These are phyloP conservation scores for Orbicella faveolata DNA, from an alignment of 64 coral and sea anemone species.

Conservation along the genomic window DNA sequence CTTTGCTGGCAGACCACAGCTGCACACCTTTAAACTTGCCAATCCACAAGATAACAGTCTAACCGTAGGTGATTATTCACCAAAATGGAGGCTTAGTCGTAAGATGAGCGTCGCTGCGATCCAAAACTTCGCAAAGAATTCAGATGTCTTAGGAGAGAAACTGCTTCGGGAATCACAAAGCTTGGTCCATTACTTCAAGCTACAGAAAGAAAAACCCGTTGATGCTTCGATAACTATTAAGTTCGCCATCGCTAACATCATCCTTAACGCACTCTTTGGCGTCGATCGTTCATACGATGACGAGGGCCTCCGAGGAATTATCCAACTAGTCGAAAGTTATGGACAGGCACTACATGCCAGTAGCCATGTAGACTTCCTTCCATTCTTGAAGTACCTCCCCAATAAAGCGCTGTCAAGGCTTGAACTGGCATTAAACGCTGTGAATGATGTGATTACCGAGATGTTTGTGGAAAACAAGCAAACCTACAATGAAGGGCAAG, in stretches of 20 bases:
- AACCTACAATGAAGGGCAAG: background rate
- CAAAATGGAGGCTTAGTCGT: background rate
- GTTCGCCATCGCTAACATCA: conserved; percentile 11
- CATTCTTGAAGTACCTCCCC: conserved; percentile 16
- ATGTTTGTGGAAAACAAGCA: conserved; percentile 19
- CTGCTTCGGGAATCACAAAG: conserved; percentile 8
- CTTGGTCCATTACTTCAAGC: conserved; percentile 6
- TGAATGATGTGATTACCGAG: background rate
- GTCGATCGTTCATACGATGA: conserved; percentile 20
- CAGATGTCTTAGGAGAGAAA: background rate
- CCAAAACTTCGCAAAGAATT: background rate
- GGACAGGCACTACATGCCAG: background rate
- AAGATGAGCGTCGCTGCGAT: conserved; percentile 10
- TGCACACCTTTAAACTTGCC: conserved; percentile 11
- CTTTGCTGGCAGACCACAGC: conserved; percentile 29
- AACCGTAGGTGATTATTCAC: background rate
- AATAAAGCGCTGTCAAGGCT: background rate
- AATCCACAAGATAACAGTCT: conserved; percentile 18
- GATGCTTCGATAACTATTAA: background rate
- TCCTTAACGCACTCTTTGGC: conserved; percentile 23
- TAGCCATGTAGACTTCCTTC: conserved; percentile 21
- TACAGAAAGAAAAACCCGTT: conserved; percentile 3
- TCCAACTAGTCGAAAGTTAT: background rate
- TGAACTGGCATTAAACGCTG: background rate
- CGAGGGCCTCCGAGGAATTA: conserved; percentile 15